Percentiles rank a stretch among this genome's conserved stretches.
Conservation (phyloP, 2,888 invertebrate genomes). For the Eremobia ochroleuca region DNA sequence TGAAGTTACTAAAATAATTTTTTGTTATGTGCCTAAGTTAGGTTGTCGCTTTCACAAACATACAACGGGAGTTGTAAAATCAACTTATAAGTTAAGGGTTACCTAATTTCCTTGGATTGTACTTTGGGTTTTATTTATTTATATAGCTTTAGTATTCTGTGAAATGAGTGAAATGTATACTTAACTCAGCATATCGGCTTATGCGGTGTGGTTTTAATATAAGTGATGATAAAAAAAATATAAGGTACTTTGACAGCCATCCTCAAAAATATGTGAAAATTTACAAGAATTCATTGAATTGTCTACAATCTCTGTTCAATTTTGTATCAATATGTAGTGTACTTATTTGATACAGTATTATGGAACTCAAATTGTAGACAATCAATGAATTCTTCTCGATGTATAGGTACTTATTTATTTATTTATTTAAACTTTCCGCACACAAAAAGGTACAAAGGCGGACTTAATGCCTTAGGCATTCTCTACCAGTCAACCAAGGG, state of each 20-base stretch:
- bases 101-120: conserved; percentile 11
- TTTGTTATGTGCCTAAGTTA: conserved; percentile 6
- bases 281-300: background rate
- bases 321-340: background rate
- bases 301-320: background rate
- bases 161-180: background rate
- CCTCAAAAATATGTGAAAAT: background rate
- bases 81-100: conserved; percentile 2
- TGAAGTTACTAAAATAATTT: background rate
- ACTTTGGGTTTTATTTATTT: conserved; percentile 32
- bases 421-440: too few species aligned
- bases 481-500: too few species aligned
- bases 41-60: conserved; percentile 25
- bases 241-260: background rate
- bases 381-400: background rate
- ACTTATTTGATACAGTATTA: background rate
- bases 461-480: too few species aligned
- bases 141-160: conserved; percentile 14
- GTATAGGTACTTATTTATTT: too few species aligned
- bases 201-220: conserved; percentile 1
- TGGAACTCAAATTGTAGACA: background rate
- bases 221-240: background rate
- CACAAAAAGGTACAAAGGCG: too few species aligned
- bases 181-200: background rate
- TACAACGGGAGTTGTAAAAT: conserved; percentile 52